These are phyloP conservation scores for Dolichomitus sp. DNA, from an alignment of 2,888 invertebrate species.

Conservation along the genomic window DNA sequence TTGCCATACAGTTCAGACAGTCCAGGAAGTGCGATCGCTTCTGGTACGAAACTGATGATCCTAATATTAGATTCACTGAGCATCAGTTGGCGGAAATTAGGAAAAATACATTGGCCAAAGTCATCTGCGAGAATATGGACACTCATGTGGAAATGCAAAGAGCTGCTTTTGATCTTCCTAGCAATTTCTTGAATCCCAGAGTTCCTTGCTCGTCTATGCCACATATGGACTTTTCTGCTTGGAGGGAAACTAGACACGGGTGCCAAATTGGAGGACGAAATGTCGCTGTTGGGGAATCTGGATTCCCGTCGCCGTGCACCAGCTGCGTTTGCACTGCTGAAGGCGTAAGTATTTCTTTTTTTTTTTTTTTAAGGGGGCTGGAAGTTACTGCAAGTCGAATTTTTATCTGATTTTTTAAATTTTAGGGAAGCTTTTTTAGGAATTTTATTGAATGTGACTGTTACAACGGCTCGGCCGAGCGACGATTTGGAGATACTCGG, in stretches of 20 bases:
- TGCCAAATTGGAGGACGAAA: conserved; percentile 94
- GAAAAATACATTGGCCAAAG: conserved; percentile 94
- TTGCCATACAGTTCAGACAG: conserved; percentile 97
- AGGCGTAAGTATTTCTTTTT: conserved; percentile 89
- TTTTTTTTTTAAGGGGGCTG: not conserved
- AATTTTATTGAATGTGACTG: too few relatives aligned
- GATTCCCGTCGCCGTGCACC: conserved; percentile 96
- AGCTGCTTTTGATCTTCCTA: conserved; percentile 96
- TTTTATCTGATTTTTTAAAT: not conserved
- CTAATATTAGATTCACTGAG: conserved; percentile 93
- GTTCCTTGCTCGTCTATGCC: conserved; percentile 94
- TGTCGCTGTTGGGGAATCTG: conserved; percentile 93
- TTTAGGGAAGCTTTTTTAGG: too few relatives aligned
- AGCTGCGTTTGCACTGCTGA: conserved; percentile 95
- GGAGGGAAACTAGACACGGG: conserved; percentile 94
- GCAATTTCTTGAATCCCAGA: conserved; percentile 96
- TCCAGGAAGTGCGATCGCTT: conserved; percentile 97
- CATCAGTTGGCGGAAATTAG: conserved; percentile 95
- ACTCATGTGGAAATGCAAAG: conserved; percentile 94
- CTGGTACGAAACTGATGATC: conserved; percentile 97
- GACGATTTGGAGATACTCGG: too few relatives aligned
- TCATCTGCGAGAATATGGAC: conserved; percentile 97
- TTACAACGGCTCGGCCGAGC: too few relatives aligned
- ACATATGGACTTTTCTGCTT: conserved; percentile 93
- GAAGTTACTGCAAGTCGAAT: too few relatives aligned